These are phyloP conservation scores for Andricus grossulariae DNA, from an alignment of 1,140 invertebrate species.

Conservation along the genomic window DNA sequence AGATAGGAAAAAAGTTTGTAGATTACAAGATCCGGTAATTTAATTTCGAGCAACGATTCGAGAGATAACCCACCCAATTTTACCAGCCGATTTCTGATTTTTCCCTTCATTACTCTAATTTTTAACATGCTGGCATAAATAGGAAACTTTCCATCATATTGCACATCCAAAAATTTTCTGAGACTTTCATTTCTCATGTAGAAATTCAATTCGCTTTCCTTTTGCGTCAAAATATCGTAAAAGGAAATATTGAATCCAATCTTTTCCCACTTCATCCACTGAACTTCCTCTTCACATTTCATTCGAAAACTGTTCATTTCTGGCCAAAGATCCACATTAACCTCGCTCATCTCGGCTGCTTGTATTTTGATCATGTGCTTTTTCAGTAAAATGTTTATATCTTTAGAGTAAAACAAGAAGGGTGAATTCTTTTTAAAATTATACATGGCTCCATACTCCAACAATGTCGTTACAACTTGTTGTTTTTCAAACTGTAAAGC, in stretches of 20 bases:
- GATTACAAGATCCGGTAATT: background rate
- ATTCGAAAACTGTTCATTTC: background rate
- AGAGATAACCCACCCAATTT: background rate
- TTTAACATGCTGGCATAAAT: background rate
- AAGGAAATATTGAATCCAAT: background rate
- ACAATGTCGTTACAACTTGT: constrained; percentile 40
- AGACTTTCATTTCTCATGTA: background rate
- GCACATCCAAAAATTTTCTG: background rate
- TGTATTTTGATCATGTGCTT: background rate
- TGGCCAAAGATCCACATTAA: background rate
- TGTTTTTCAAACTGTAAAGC: constrained; percentile 37
- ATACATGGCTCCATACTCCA: background rate
- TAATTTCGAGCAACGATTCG: background rate
- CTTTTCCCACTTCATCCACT: background rate
- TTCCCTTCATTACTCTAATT: background rate
- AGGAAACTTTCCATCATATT: background rate
- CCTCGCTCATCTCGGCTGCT: background rate
- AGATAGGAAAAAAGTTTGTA: background rate
- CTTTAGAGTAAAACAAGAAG: background rate
- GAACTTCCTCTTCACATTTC: background rate
- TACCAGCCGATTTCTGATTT: background rate
- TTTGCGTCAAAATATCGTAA: background rate
- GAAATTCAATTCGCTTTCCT: background rate
- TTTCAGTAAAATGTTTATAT: background rate
- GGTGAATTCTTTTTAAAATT: background rate